Evolutionary conservation across 2,113 vertebrate species (phyloP), one percentile per base, ranked within the genome.

Genomic region (human (Homo sapiens)): DNA sequence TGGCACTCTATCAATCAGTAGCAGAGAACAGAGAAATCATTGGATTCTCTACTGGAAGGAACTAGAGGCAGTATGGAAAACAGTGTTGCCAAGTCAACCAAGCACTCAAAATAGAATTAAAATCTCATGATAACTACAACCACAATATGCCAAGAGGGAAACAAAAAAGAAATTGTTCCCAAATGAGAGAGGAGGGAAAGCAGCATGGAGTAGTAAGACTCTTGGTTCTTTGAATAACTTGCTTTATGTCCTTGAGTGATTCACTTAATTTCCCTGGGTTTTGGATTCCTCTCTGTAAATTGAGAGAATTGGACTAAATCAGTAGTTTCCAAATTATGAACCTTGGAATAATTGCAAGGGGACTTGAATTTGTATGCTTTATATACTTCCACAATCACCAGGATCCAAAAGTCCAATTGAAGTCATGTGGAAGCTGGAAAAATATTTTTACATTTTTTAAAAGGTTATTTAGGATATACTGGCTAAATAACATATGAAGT

Each of bases 271-370:
- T 97, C 80, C 64, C 76, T 75, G 83, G 76, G 95, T 81, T 97
- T 97, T 97, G 96, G 93, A 97, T 96, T 97, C 87, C 61, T 48
- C 72, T 92, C 61, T 80, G 88, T 95, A 97, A 97, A 95, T 96
- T 90, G 94, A 97, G 94, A 97, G n/a, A 43, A 96, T 88, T 97
- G 96, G 96, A 90, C 93, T 96, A 94, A 90, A 95, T 88, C 80
- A 81, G 79, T 95, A 96, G 75, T 97, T 98, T 98, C 96, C 94
- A 98, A 97, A 98, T 97, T 88, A 90, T 75, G 76, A 95, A 90
- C 70, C 61, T 94, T 97, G 96, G 94, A 95, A 92, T 91, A 97
- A 92, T 89, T 95, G 80, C 91, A 93, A 76, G 81, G 88, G 57
- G 64, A 88, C 90, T 96, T 97, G 88, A 88, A 84, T 96, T 93